Base-by-base conservation (phyloP, 2,888 invertebrate species). In the Petrolisthes manimaculis region DNA sequence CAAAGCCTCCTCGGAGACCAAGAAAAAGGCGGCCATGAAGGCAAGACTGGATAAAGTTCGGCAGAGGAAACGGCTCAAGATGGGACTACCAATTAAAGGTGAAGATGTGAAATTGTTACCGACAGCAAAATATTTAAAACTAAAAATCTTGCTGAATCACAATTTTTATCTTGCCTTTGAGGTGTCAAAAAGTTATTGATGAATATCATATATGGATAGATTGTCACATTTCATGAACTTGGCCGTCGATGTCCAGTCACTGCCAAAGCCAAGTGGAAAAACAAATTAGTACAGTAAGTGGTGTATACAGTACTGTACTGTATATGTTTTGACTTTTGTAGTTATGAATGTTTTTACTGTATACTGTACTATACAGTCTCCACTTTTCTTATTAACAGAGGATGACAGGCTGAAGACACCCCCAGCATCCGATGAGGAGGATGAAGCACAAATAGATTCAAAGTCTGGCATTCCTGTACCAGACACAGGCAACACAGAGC, bases 1-100 rank as follows among this genome's bases (percentile, higher is more conserved):
- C 91, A 94, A 95, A 83, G 92, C 95, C 53, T 94, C 95, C 86
- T 94, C 93, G 82, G 93, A 95, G 84, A 89, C 93, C n/a, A 92
- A 92, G 86, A 91, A 93, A 89, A 92, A 92, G 84, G 92, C 92
- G 9, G 90, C 93, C 71, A 92, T 93, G 67, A 83, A 88, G 69
- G 71, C 86, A n/a, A 67, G 91, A 9, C 92, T 94, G 71, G 93
- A 92, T 79, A 93, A 93, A 91, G 93, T 94, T 71, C 91, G 92
- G 9, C 91, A 92, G 55, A 92, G 91, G 80, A 92, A 92, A 86
- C 90, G 92, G 84, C 91, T 92, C 3, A 92, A 92, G 84, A 89
- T 92, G 83, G 92, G 92, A 21, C 90, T 92, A 18, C 92, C 92
- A 9, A 91, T 91, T 5, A 81, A 84, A 77, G 91, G 90, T 90